Conservation (phyloP, 2,888 invertebrate genomes). For the Ethmia dodecea region DNA sequence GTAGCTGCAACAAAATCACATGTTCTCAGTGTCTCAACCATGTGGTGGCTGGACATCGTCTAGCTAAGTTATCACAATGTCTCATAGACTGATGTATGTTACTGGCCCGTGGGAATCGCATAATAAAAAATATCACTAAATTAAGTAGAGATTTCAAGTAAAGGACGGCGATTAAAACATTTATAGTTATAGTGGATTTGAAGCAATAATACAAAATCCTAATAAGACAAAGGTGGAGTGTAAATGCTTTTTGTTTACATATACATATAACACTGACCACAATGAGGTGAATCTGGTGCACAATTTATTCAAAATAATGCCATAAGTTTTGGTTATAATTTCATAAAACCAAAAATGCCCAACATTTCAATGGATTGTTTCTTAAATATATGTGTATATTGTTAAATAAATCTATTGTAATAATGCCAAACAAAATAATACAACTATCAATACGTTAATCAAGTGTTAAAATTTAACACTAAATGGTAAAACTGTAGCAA, state of each 20-base stretch:
- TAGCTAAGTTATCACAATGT: constrained; percentile 73
- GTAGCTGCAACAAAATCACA: constrained; percentile 49
- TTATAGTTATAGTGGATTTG: constrained; percentile 38
- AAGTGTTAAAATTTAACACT: constrained; percentile 5
- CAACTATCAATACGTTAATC: constrained; percentile 2
- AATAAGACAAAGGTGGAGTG: constrained; percentile 32
- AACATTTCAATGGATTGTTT: constrained; percentile 36
- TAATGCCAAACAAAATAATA: constrained; percentile 37
- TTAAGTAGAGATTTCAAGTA: constrained; percentile 70
- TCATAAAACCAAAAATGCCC: constrained; percentile 44
- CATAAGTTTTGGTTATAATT: constrained; percentile 45
- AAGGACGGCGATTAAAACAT: constrained; percentile 61
- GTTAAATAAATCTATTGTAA: constrained; percentile 31
- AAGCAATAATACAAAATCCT: constrained; percentile 57
- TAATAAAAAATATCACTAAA: constrained; percentile 67
- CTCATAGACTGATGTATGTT: constrained; percentile 66
- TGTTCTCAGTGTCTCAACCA: constrained; percentile 22
- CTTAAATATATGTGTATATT: constrained; percentile 28
- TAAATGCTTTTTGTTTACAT: constrained; percentile 61
- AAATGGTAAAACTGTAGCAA: too few species aligned
- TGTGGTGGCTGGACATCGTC: constrained; percentile 31
- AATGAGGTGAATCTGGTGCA: constrained; percentile 57
- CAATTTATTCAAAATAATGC: constrained; percentile 46
- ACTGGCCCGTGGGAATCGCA: constrained; percentile 69
- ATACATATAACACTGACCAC: constrained; percentile 62